phyloP scores from a whole-genome alignment of 92 coral and sea anemone genomes.

The Actinostola sp. region DNA sequence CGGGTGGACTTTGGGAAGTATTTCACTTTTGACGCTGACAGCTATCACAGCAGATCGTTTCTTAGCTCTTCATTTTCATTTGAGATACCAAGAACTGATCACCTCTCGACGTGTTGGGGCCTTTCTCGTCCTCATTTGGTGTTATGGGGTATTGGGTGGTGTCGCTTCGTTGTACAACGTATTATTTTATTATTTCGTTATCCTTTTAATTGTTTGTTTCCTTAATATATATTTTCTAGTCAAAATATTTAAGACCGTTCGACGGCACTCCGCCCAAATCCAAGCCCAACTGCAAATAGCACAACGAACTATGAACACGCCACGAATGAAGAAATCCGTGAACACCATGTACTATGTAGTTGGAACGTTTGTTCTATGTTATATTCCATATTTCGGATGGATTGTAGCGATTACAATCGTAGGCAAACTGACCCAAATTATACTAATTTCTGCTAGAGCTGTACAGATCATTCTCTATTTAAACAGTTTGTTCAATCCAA shows the following conservation, averaged over 20 bases:
- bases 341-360: conserved; percentile 14
- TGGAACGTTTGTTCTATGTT: conserved; percentile 5
- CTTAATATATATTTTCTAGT: not conserved
- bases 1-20: not conserved
- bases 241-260: not conserved
- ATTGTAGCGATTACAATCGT: not conserved
- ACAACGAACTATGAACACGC: not conserved
- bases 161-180: not conserved
- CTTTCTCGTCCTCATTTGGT: not conserved
- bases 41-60: conserved; percentile 19
- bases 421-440: not conserved
- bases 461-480: not conserved
- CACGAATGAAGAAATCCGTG: not conserved
- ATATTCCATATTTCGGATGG: not conserved
- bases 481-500: conserved; percentile 24
- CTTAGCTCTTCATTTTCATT: conserved; percentile 8
- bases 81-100: conserved; percentile 13
- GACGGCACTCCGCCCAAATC: conserved; percentile 8
- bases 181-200: not conserved
- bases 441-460: not conserved
- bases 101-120: not conserved
- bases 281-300: conserved; percentile 2
- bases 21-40: conserved; percentile 8
- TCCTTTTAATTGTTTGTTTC: not conserved
- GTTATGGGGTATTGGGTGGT: not conserved